Evolutionary conservation across 2,113 vertebrate genomes (phyloP).

Genomic region (Zosterops borbonicus): DNA sequence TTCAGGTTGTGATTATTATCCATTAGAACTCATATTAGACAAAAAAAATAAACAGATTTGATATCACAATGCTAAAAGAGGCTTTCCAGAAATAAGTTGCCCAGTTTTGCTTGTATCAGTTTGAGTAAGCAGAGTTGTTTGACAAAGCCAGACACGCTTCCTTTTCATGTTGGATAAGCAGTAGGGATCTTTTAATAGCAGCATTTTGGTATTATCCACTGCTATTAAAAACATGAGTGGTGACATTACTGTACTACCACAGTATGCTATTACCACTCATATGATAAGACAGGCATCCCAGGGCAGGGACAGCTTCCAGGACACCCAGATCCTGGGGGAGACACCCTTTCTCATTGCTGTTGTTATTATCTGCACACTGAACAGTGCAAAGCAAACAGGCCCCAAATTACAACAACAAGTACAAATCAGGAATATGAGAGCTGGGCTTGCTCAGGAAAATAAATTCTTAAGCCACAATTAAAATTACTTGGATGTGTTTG

Average conservation of each 20-base stretch:
- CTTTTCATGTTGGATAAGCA: background rate
- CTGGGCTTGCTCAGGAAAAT: background rate
- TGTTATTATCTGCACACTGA: background rate
- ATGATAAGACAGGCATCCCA: background rate
- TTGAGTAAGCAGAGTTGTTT: background rate
- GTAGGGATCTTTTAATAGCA: background rate
- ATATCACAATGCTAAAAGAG: background rate
- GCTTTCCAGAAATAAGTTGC: background rate
- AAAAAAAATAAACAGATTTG: background rate
- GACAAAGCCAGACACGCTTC: background rate
- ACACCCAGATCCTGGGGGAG: background rate
- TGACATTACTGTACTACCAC: background rate
- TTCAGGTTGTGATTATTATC: background rate
- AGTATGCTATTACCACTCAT: background rate
- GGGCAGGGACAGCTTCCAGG: background rate
- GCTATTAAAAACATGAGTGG: background rate
- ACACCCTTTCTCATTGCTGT: background rate
- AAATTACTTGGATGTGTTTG: background rate
- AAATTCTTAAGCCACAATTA: background rate
- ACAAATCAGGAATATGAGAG: background rate
- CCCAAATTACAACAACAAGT: accelerated
- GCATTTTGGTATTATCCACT: background rate
- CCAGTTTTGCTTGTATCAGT: background rate
- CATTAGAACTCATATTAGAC: background rate
- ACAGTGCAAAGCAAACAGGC: background rate